A percentile compares a stretch with the other conserved stretches of the same genome.
Conservation (phyloP, 2,113 vertebrate species). For the Craseonycteris thonglongyai region DNA sequence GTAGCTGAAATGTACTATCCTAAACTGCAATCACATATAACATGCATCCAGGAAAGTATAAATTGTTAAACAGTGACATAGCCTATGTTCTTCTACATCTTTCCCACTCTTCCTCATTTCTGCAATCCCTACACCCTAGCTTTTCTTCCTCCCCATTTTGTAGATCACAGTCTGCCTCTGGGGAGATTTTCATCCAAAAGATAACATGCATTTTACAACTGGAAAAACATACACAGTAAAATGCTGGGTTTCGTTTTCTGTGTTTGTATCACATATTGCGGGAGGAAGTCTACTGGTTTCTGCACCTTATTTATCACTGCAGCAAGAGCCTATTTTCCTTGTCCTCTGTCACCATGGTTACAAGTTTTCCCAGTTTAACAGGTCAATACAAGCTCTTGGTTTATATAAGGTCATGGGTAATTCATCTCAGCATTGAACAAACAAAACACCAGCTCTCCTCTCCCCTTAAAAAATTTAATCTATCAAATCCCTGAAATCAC, state of each 20-base stretch:
- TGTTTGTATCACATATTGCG: not conserved
- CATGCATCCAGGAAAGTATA: not conserved
- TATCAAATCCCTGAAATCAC: not conserved
- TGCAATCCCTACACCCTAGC: rapidly evolving
- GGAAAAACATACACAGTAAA: not conserved
- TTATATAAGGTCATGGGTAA: conserved; percentile 65
- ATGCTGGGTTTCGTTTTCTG: not conserved
- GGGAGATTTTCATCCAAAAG: not conserved
- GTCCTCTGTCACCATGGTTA: conserved; percentile 65
- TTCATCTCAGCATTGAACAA: conserved; percentile 51
- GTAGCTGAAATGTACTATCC: no score
- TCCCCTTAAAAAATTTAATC: not conserved
- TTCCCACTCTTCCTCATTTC: not conserved
- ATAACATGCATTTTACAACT: not conserved
- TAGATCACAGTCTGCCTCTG: not conserved
- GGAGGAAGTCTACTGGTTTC: not conserved
- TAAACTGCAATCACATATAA: not conserved
- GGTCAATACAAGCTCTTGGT: conserved; percentile 55
- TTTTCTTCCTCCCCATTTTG: not conserved
- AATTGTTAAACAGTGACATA: not conserved
- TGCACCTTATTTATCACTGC: conserved; percentile 54
- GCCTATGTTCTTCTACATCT: not conserved
- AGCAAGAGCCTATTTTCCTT: conserved; percentile 63
- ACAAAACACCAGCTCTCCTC: not conserved
- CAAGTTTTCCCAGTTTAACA: conserved; percentile 56